These are phyloP conservation scores for Harpalus rufipes DNA, from an alignment of 2,888 invertebrate species.

Conservation along the genomic window DNA sequence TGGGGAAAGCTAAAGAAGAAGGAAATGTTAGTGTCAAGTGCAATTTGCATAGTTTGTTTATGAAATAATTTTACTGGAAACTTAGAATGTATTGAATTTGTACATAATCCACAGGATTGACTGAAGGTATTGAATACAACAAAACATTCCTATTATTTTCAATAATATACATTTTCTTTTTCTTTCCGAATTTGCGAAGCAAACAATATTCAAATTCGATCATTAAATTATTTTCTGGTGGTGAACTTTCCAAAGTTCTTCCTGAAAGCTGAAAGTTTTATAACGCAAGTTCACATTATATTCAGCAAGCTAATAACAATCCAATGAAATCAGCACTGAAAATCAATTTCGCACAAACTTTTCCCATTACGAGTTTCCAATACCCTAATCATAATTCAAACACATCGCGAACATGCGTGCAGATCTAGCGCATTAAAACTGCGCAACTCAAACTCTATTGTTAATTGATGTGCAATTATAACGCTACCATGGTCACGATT, in stretches of 20 bases:
- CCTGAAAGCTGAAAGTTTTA: conserved; percentile 17
- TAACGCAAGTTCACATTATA: conserved; percentile 28
- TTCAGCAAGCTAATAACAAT: conserved; percentile 42
- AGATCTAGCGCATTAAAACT: conserved; percentile 62
- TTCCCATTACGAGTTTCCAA: conserved; percentile 52
- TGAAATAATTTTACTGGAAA: too few species aligned
- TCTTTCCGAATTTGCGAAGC: neutral
- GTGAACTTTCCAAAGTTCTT: conserved; percentile 25
- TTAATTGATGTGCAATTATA: conserved; percentile 62
- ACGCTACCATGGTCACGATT: conserved; percentile 31
- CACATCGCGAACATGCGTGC: conserved; percentile 33
- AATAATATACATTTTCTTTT: neutral
- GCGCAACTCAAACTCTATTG: conserved; percentile 60
- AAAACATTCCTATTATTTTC: too few species aligned
- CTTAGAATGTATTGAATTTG: too few species aligned
- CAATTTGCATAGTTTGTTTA: too few species aligned
- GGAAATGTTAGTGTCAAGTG: too few species aligned
- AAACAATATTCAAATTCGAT: conserved; percentile 6
- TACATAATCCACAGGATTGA: too few species aligned
- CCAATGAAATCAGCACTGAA: conserved; percentile 50
- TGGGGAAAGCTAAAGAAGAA: too few species aligned
- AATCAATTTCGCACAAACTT: conserved; percentile 45
- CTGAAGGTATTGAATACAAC: too few species aligned
- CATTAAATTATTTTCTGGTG: conserved; percentile 32
- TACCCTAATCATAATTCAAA: conserved; percentile 43